Evolutionary conservation across 2,888 invertebrate species (phyloP).

Genomic region (Altica lythri): DNA sequence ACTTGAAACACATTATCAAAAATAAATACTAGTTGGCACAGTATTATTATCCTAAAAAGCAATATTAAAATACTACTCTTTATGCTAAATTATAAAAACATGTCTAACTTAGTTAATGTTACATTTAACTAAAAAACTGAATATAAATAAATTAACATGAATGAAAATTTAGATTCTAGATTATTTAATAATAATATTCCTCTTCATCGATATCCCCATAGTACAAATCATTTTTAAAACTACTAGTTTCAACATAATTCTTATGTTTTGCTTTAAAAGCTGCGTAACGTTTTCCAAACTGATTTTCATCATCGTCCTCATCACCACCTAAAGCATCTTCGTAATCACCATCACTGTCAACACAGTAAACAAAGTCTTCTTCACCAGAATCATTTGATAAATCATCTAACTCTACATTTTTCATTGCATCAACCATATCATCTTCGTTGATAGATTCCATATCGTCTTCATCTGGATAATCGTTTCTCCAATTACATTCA

Average conservation of each 20-base stretch:
- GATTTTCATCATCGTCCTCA: slow-evolving; percentile 65
- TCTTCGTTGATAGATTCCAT: slow-evolving; percentile 64
- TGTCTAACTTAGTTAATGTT: too few species aligned
- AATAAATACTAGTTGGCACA: too few species aligned
- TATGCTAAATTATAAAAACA: too few species aligned
- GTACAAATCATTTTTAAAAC: slow-evolving; percentile 38
- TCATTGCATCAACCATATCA: slow-evolving; percentile 66
- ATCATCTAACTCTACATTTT: slow-evolving; percentile 49
- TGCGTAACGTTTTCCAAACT: slow-evolving; percentile 70
- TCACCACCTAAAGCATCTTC: slow-evolving; percentile 56
- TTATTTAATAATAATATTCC: slow-evolving; percentile 40
- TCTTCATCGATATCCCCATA: slow-evolving; percentile 47
- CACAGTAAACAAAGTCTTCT: slow-evolving; percentile 56
- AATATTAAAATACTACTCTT: too few species aligned
- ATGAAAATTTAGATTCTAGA: neutral
- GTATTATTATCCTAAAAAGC: too few species aligned
- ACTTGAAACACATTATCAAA: too few species aligned
- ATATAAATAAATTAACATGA: too few species aligned
- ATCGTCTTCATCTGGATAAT: slow-evolving; percentile 70
- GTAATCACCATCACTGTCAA: slow-evolving; percentile 54
- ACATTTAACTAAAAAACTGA: too few species aligned
- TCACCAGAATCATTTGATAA: slow-evolving; percentile 54
- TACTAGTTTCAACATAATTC: slow-evolving; percentile 42
- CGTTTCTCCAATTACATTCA: slow-evolving; percentile 77
- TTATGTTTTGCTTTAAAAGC: slow-evolving; percentile 65